A percentile compares a stretch with the other conserved stretches of the same genome.
Conservation (phyloP, 2,888 invertebrate species). For the Apodemia duryi region DNA sequence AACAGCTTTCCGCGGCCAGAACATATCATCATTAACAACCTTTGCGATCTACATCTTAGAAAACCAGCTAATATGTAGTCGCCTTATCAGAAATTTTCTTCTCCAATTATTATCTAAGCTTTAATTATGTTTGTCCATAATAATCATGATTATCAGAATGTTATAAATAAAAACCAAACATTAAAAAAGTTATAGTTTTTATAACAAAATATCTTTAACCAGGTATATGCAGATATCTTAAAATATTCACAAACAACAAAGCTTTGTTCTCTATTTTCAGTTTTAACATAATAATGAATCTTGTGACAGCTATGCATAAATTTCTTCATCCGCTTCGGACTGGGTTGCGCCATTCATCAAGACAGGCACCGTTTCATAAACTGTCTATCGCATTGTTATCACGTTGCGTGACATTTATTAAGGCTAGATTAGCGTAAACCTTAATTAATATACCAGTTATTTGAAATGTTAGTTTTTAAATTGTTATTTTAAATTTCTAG, state of each 20-base stretch:
- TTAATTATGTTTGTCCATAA: too few relatives aligned
- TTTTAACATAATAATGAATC: slow-evolving; percentile 22
- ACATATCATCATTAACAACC: too few relatives aligned
- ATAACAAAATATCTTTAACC: background rate
- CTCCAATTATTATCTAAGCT: too few relatives aligned
- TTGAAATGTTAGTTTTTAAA: background rate
- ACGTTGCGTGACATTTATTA: slow-evolving; percentile 65
- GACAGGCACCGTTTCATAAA: slow-evolving; percentile 56
- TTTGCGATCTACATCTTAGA: too few relatives aligned
- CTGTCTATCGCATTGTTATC: slow-evolving; percentile 68
- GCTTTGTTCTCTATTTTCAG: slow-evolving; percentile 17
- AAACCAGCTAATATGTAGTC: too few relatives aligned
- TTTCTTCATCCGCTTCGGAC: slow-evolving; percentile 21
- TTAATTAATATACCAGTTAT: background rate
- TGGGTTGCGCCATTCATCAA: slow-evolving; percentile 55
- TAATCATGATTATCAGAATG: too few relatives aligned
- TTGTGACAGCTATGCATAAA: slow-evolving; percentile 22
- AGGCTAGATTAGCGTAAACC: slow-evolving; percentile 34
- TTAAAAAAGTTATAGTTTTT: too few relatives aligned
- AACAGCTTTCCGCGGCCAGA: too few relatives aligned
- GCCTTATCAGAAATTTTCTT: too few relatives aligned
- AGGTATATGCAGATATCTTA: slow-evolving; percentile 2
- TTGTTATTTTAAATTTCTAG: background rate
- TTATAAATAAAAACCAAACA: too few relatives aligned
- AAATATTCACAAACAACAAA: slow-evolving; percentile 14